These are phyloP conservation scores for Oriolus oriolus DNA, from an alignment of 2,113 vertebrate species.

Conservation along the genomic window DNA sequence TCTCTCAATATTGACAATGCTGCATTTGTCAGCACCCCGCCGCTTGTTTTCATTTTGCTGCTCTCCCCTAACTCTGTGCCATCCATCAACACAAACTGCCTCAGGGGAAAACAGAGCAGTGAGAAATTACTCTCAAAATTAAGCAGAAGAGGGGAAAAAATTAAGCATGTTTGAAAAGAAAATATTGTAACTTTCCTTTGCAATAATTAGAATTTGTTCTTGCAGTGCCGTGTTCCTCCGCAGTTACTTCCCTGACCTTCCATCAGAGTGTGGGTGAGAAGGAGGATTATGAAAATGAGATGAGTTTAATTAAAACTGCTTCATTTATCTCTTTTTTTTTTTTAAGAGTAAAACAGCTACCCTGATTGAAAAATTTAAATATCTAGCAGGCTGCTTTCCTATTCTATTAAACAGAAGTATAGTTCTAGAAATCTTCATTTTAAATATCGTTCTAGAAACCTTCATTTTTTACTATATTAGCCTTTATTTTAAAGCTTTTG, in stretches of 20 bases:
- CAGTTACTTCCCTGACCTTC: conserved; percentile 16
- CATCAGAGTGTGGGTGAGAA: conserved; percentile 14
- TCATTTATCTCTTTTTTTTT: neutral
- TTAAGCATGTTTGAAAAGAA: neutral
- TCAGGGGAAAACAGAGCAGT: neutral
- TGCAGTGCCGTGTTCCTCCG: neutral
- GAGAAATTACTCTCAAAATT: neutral
- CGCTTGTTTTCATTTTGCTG: neutral
- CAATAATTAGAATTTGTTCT: conserved; percentile 16
- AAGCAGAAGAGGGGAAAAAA: neutral
- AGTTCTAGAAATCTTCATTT: neutral
- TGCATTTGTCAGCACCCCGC: neutral
- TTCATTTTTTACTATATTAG: neutral
- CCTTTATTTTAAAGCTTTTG: neutral
- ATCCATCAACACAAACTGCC: neutral
- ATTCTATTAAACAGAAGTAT: neutral
- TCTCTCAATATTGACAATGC: neutral
- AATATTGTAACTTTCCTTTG: neutral
- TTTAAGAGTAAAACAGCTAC: neutral
- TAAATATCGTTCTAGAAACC: neutral
- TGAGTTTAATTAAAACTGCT: conserved; percentile 38
- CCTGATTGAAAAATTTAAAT: neutral
- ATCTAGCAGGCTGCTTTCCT: neutral
- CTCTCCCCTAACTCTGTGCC: neutral
- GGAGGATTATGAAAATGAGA: conserved; percentile 34